A percentile compares a stretch with the other conserved stretches of the same genome.
Evolutionary conservation across 1,140 invertebrate species (phyloP).

Genomic region (Aphidius ervi): DNA sequence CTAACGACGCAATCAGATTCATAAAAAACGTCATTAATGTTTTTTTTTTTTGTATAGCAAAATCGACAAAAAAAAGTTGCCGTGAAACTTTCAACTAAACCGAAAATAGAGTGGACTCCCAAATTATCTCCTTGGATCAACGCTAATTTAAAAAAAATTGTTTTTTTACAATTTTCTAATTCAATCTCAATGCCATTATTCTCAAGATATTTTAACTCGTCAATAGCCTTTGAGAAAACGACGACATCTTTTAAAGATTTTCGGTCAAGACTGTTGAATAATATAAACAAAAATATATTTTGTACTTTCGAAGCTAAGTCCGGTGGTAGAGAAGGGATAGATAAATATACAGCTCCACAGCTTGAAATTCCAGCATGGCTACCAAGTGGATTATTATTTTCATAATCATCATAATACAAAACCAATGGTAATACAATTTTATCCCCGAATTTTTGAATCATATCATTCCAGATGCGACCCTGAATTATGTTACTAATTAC

Average conservation of each 20-base stretch:
- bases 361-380: slow-evolving; percentile 29
- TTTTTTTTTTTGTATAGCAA: slow-evolving; percentile 28
- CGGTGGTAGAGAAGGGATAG: slow-evolving; percentile 30
- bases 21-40: slow-evolving; percentile 22
- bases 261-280: slow-evolving; percentile 34
- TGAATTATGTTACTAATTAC: slow-evolving; percentile 33
- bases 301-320: slow-evolving; percentile 25
- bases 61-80: slow-evolving; percentile 32
- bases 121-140: slow-evolving; percentile 41
- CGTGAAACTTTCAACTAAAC: slow-evolving; percentile 34
- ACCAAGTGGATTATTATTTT: slow-evolving; percentile 8
- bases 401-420: slow-evolving; percentile 27
- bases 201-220: slow-evolving; percentile 33
- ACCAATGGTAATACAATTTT: slow-evolving; percentile 32
- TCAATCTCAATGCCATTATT: slow-evolving; percentile 28
- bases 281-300: slow-evolving; percentile 33
- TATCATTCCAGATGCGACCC: slow-evolving; percentile 30
- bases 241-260: slow-evolving; percentile 28
- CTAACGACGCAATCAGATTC: slow-evolving; percentile 27
- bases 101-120: slow-evolving; percentile 36
- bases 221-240: slow-evolving; percentile 29
- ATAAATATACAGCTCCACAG: slow-evolving; percentile 33
- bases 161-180: slow-evolving; percentile 14
- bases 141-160: slow-evolving; percentile 31
- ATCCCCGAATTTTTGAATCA: slow-evolving; percentile 9